Base-by-base conservation (phyloP, 1,140 invertebrate species). In the Lysiphlebus fabarum region DNA sequence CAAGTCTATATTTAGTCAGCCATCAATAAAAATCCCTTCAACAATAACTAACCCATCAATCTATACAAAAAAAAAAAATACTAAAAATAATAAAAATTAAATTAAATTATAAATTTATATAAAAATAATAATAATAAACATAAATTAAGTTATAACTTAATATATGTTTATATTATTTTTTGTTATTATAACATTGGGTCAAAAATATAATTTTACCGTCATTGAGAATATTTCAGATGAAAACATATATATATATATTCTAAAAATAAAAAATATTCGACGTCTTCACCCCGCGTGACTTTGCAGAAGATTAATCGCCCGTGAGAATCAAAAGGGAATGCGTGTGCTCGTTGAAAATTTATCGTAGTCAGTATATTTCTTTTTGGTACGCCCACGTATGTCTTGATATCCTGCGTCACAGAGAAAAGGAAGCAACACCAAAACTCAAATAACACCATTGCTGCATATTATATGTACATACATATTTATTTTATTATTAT, bases 351-450 rank as follows among this genome's bases (percentile, higher is more conserved):
- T 53, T 59, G 55, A 61, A 51, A 64, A 64, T 64, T 64, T 64
- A 64, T 64, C 51, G 58, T 48, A 53, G 45, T 53, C 62, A 53
- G 56, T 64, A 63, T 63, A 60, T 64, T 64, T 61, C 56, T 53
- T 56, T 38, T 64, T 56, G 26, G 42, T 57, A 60, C 54, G 58
- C 41, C 58, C 62, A 60, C 62, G 43, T 63, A 63, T 48, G 58
- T 61, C 58, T 64, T 64, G 59, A 61, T 64, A 61, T 53, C 54
- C 33, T 12, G 41, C 56, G 47, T 64, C 58, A 64, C 53, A 56
- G 53, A 36, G 38, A 61, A 48, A 56, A 63, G 58, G 61, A 58
- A 56, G 38, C 48, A 26, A 26, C 17, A 26, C 17, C 17, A 26
- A 26, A 26, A 26, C 17, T 26, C 17, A 26, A 26, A 26, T 26